These are phyloP conservation scores for Emydoidea blandingii DNA, from an alignment of 2,797 vertebrate species.

Conservation along the genomic window DNA sequence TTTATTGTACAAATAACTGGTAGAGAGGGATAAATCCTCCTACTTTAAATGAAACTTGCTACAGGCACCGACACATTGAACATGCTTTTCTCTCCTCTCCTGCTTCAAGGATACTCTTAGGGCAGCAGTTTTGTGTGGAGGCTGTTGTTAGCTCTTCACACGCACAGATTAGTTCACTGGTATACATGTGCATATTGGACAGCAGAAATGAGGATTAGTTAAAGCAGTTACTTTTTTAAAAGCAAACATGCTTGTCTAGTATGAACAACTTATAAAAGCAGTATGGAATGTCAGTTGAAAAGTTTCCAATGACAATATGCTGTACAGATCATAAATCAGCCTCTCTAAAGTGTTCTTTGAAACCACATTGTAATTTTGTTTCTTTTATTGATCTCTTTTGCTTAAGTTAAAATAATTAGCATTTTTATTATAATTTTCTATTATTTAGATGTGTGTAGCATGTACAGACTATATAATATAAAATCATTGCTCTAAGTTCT, in stretches of 20 bases:
- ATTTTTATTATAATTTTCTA: not conserved
- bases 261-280: constrained; percentile 8
- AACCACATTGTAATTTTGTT: not conserved
- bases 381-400: not conserved
- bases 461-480: not conserved
- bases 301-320: not conserved
- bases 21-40: not conserved
- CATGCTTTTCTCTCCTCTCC: not conserved
- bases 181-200: not conserved
- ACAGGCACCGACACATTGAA: not conserved
- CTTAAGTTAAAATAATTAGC: constrained; percentile 11
- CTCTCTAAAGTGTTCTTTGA: not conserved
- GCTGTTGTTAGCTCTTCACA: fast-evolving
- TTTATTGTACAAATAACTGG: not conserved
- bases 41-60: not conserved
- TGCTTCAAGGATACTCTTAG: not conserved
- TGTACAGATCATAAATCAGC: constrained; percentile 22
- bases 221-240: not conserved
- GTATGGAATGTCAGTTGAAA: not conserved
- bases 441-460: not conserved
- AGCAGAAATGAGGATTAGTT: not conserved
- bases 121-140: not conserved
- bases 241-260: not conserved
- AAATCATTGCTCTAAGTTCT: not conserved
- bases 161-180: not conserved